phyloP scores from a whole-genome alignment of 2,797 vertebrate species.

The Sorex maritimensis region DNA sequence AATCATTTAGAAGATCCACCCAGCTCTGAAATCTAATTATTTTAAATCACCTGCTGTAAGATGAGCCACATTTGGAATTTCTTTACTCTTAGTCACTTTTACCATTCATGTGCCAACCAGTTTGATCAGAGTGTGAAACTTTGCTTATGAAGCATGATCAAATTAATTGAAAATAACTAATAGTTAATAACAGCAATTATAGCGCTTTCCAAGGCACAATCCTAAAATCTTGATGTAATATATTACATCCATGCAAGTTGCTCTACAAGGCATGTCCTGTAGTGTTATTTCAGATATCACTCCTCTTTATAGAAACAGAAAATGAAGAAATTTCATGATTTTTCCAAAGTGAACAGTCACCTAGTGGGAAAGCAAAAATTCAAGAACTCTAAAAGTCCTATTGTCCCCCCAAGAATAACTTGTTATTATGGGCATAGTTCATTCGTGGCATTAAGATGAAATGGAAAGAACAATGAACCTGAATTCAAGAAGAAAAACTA shows the following conservation, averaged over 20 bases:
- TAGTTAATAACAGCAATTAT: constrained; percentile 19
- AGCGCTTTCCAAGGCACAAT: constrained; percentile 3
- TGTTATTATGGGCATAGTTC: not conserved
- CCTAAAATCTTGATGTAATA: constrained; percentile 42
- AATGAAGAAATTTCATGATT: not conserved
- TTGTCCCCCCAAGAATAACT: not conserved
- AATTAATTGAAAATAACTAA: constrained; percentile 52
- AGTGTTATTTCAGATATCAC: not conserved
- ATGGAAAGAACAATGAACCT: constrained; percentile 4
- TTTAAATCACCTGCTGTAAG: not conserved
- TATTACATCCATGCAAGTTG: not conserved
- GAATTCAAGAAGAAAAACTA: not conserved
- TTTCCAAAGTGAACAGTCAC: constrained; percentile 25
- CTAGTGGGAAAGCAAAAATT: constrained; percentile 26
- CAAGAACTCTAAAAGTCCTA: not conserved
- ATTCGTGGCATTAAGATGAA: not conserved
- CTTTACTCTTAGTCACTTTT: constrained; percentile 21
- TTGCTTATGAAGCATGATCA: constrained; percentile 52
- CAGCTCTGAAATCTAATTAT: not conserved
- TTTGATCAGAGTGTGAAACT: constrained; percentile 43
- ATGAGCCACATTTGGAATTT: constrained; percentile 28
- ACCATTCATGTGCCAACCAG: not conserved
- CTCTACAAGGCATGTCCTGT: not conserved
- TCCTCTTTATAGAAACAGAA: constrained; percentile 7
- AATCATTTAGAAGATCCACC: constrained; percentile 1